Base-by-base conservation (phyloP, 92 coral and sea anemone species). In the Chrysogorgia sp. region DNA sequence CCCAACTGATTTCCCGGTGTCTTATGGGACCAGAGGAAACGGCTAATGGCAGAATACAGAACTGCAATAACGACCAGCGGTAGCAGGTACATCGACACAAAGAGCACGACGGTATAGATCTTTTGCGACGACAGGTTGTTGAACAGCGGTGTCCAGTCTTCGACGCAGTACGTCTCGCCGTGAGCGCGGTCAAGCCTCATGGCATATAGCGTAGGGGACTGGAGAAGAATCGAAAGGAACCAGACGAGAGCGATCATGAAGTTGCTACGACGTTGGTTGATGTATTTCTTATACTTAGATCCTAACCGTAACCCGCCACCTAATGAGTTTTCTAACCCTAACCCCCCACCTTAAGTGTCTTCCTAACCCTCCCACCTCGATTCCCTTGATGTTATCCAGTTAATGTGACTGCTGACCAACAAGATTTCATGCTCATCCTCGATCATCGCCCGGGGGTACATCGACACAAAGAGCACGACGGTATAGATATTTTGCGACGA, bases 121-220 rank as follows among this genome's bases (percentile, higher is more conserved):
- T 79, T 86, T 15, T 88, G 76, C 4, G 92, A 85, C 23, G 61
- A 41, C 56, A 81, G 59, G 35, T 87, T 86, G 40, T 89, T 67
- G 35, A 88, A 89, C 0, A 76, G 67, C 10, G 68, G 84, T 5
- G 92, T 84, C 97, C 97, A 91, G 40, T 76, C 58, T 43, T 91
- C 97, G 14, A 83, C 0, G 80, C 81, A 94, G 65, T 52, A 15
- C 59, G 58, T 55, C 58, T 24, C 68, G 75, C 49, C 72, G 67
- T 41, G 34, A 80, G 68, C 21, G 85, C 88, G 28, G 8, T 23
- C 10, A 67, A 88, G 66, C 32, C 71, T 86, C 67, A 82, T 88
- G 13, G 87, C 91, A 84, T 93, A 93, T 7, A 93, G 86, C 24
- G 91, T 82, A 30, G 97, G 97, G 30, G 86, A 84, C 75, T 96